Conservation (phyloP, 2,797 vertebrate genomes). For the Avahi laniger region DNA sequence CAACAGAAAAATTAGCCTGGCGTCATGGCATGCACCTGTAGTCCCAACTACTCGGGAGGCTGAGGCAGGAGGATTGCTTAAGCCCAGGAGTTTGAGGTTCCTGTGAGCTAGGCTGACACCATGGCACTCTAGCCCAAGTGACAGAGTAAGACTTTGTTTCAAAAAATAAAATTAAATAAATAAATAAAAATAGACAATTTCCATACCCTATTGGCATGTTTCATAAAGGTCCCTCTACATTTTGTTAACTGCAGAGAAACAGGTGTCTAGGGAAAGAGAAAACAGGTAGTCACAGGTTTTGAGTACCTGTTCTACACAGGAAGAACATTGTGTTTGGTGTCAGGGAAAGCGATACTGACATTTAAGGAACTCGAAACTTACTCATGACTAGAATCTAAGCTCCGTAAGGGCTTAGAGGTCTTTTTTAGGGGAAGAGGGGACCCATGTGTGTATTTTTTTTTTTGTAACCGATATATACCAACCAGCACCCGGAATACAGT, state of each 20-base stretch:
- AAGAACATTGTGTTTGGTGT: background rate
- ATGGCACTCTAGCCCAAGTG: too few species aligned
- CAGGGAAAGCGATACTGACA: background rate
- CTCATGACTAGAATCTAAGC: background rate
- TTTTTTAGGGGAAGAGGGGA: background rate
- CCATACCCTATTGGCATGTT: background rate
- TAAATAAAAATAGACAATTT: background rate
- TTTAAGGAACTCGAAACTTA: background rate
- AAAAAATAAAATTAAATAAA: too few species aligned
- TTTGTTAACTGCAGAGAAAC: background rate
- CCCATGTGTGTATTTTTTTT: background rate
- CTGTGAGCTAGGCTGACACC: too few species aligned
- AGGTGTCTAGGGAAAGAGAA: background rate
- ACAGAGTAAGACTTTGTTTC: too few species aligned
- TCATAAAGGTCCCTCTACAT: background rate
- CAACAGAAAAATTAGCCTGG: too few species aligned
- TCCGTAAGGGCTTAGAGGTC: background rate
- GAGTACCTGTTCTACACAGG: background rate
- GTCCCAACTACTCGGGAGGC: too few species aligned
- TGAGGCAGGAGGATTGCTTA: too few species aligned
- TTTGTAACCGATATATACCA: background rate
- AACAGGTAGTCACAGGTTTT: background rate
- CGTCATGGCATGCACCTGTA: accelerated
- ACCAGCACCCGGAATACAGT: background rate
- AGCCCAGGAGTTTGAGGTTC: too few species aligned